Base-by-base conservation (phyloP, 2,888 invertebrate genomes). In the Vesta saturnalis region DNA sequence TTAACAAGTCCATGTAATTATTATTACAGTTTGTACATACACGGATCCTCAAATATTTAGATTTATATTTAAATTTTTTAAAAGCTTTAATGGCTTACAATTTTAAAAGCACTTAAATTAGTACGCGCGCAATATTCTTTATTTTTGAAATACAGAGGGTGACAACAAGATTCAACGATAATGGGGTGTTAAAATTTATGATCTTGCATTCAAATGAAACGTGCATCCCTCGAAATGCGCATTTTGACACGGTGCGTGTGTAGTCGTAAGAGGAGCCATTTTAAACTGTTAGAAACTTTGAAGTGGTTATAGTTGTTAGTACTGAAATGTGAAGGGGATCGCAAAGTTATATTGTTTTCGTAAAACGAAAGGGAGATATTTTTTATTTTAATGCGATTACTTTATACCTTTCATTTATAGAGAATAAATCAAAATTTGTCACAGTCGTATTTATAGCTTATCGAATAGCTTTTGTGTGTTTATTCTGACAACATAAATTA, bases 101-200 rank as follows among this genome's bases (percentile, higher is more conserved):
- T 23, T 23, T 39, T 39, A 39, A n/a, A 39, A 8, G 23, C 8
- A 39, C 39, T 39, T 2, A 39, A 39, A 39, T 39, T 39, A 39
- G 39, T n/a, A n/a, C n/a, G n/a, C 8, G 39, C 39, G n/a, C n/a
- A 12, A 39, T 39, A 23, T 16, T 47, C 16, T 47, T 4, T 49
- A 14, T 49, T 49, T 49, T 18, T 8, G 4, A 49, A 8, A 14
- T 21, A 4, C 56, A n/a, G 21, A 56, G 56, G 56, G 56, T 22
- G 23, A 56, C 56, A 59, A 59, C 58, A 21, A n/a, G 58, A 54
- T 46, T n/a, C 16, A 15, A 58, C 58, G 54, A 64, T 60, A 64
- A 64, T 64, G 64, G 59, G 54, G 55, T 49, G 60, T 60, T 60
- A 59, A 64, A 64, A 64, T 64, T 64, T 64, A 64, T 59, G 60